Evolutionary conservation across 2,113 vertebrate species (phyloP), one percentile per base, ranked within the genome.

Genomic region (Brachypteracias leptosomus): DNA sequence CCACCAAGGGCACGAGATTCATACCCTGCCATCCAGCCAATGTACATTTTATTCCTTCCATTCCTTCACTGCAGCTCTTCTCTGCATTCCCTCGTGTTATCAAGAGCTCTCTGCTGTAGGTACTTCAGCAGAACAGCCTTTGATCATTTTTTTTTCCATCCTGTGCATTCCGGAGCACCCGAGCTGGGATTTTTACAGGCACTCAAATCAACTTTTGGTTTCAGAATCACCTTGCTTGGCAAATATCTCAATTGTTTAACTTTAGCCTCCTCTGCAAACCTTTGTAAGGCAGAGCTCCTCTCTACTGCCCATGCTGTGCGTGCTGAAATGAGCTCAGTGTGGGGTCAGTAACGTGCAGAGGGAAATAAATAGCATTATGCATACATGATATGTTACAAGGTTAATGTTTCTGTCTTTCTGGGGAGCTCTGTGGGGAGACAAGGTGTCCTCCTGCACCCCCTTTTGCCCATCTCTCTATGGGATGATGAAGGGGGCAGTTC

Each of bases 281-380:
- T 57, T 63, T 3, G 4, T 7, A 24, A 29, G 13, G 38, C 29
- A 74, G 76, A 58, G 51, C 78, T 83, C 67, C 8, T 44, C 31
- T 11, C 2, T 16, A 18, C 20, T 0, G 4, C 22, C 67, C 47
- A 1, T 40, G 49, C 55, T 47, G 42, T 38, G 55, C 55, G 1
- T 3, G 55, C 54, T 92, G 89, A 61, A 58, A 54, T 1, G 18
- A 47, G 40, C 71, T 82, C 71, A 16, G 66, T 3, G 18, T 42
- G 68, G 51, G 57, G 29, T 46, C 44, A 42, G 35, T 7, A 22
- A 24, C 57, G 40, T 8, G 52, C 42, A 54, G 52, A 21, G 49
- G 58, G 71, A 33, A 59, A 55, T 11, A 26, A 83, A 33, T 1
- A 5, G 33, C 6, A 11, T 6, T 28, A 46, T 11, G 8, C 10